Conservation (phyloP, 53 echinoderm and acorn worm genomes). For the Echinarachnius parma region DNA sequence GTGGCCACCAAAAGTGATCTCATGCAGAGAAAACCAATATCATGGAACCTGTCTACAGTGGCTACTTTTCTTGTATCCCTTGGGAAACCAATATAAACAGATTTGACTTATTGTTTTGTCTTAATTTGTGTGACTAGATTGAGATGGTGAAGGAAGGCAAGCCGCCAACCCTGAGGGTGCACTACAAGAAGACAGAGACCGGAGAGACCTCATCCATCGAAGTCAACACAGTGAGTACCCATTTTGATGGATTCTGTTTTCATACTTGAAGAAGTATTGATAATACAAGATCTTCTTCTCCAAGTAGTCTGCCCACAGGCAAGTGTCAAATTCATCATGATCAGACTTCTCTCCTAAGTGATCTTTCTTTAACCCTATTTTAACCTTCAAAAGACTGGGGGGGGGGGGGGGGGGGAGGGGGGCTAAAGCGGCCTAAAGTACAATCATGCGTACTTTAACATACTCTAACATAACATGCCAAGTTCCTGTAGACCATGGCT, state of each 20-base stretch:
- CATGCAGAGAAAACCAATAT: too few relatives aligned
- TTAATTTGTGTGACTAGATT: too few relatives aligned
- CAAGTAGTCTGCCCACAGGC: too few relatives aligned
- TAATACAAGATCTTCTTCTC: background rate
- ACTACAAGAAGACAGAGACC: slow-evolving; percentile 60
- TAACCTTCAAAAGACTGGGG: background rate
- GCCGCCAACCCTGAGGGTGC: slow-evolving; percentile 72
- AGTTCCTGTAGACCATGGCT: too few relatives aligned
- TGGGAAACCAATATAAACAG: too few relatives aligned
- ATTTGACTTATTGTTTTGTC: background rate
- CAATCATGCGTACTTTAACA: too few relatives aligned
- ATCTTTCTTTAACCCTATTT: background rate
- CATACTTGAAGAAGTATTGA: background rate
- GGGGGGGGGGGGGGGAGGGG: too few relatives aligned
- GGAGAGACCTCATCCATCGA: slow-evolving; percentile 76
- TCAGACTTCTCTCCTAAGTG: background rate
- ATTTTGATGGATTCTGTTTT: background rate
- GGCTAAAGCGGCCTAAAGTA: too few relatives aligned
- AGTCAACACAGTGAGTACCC: slow-evolving; percentile 74
- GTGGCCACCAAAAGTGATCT: too few relatives aligned
- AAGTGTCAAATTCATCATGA: background rate
- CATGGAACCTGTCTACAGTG: too few relatives aligned
- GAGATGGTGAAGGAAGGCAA: slow-evolving; percentile 73
- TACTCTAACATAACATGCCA: too few relatives aligned
- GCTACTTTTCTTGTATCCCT: too few relatives aligned